phyloP scores from a whole-genome alignment of 2,888 invertebrate genomes.

The Linnaemya vulpina region DNA sequence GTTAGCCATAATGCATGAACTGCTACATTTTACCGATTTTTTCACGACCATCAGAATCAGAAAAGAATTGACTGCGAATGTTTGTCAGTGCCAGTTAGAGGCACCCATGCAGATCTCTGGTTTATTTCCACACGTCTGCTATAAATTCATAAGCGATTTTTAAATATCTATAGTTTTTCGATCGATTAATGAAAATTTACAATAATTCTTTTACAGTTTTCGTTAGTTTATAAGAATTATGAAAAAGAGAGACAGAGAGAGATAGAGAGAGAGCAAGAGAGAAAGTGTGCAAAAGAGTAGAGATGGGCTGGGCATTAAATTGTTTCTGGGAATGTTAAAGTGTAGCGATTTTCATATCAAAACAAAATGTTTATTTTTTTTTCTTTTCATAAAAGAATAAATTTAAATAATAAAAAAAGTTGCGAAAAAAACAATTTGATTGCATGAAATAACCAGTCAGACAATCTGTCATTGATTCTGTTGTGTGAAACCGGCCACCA shows the following conservation, averaged over 20 bases:
- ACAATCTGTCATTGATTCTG: slow-evolving; percentile 50
- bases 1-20: no score
- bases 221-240: background rate
- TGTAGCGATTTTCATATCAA: background rate
- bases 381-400: background rate
- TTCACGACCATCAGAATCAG: no score
- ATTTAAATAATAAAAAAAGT: background rate
- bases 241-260: background rate
- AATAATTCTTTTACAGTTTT: slow-evolving; percentile 16
- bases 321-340: background rate
- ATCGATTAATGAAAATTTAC: slow-evolving; percentile 62
- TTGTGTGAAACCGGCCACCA: slow-evolving; percentile 43
- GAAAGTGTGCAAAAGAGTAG: no score
- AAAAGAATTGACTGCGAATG: no score
- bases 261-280: background rate
- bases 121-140: background rate
- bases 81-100: no score
- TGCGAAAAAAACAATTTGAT: background rate
- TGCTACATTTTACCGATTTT: no score
- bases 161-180: slow-evolving; percentile 33
- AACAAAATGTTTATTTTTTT: background rate
- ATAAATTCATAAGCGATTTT: background rate
- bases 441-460: slow-evolving; percentile 51
- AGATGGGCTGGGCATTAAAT: no score
- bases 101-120: no score